These are phyloP conservation scores for Siniperca chuatsi DNA, from an alignment of 2,113 vertebrate genomes.

Conservation along the genomic window DNA sequence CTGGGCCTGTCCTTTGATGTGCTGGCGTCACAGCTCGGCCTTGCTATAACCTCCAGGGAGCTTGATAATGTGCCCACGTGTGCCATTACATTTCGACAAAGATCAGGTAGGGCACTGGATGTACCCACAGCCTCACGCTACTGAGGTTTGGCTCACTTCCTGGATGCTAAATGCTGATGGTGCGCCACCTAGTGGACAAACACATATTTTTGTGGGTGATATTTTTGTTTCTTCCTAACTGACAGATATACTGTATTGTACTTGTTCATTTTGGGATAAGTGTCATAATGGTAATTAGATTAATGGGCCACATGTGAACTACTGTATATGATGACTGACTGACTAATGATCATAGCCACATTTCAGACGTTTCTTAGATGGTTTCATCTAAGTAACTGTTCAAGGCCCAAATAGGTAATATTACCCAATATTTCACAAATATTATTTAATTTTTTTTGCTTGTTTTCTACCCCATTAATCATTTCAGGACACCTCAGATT, in stretches of 20 bases:
- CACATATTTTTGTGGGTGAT: neutral
- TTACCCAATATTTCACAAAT: neutral
- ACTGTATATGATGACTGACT: neutral
- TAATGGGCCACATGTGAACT: neutral
- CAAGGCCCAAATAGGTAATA: neutral
- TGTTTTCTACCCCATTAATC: neutral
- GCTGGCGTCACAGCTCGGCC: conserved; percentile 64
- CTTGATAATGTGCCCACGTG: conserved; percentile 66
- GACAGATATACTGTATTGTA: neutral
- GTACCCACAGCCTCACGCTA: conserved; percentile 27
- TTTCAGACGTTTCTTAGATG: neutral
- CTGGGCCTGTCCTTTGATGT: conserved; percentile 62
- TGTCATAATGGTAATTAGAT: neutral
- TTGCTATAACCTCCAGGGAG: conserved; percentile 64
- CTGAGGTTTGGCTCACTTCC: conserved; percentile 57
- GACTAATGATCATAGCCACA: neutral
- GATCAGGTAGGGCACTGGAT: conserved; percentile 62
- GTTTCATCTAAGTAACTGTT: neutral
- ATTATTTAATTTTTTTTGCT: neutral
- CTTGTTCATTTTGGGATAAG: neutral
- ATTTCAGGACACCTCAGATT: neutral
- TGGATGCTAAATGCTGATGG: conserved; percentile 36
- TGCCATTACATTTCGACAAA: conserved; percentile 60
- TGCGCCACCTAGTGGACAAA: conserved; percentile 66
- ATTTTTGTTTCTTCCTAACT: neutral